phyloP scores from a whole-genome alignment of 2,797 vertebrate genomes.

The Paratrypauchen microcephalus region DNA sequence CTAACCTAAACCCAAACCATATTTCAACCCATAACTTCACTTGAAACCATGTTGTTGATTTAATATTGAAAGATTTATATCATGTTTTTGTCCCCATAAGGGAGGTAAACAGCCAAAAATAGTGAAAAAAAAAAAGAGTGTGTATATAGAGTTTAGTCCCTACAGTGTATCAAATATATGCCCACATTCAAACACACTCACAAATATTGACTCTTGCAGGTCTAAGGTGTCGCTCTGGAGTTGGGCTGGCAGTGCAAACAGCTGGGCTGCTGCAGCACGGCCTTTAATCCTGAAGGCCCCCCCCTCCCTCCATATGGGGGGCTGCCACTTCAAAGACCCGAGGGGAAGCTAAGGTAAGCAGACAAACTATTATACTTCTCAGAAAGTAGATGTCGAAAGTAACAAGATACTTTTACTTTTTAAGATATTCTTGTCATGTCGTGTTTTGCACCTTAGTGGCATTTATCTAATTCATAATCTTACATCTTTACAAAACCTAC shows the following conservation, averaged over 20 bases:
- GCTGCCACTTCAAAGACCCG: slow-evolving; percentile 71
- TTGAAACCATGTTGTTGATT: no score
- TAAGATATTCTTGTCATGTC: not conserved
- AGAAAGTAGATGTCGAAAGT: not conserved
- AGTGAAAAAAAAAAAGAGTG: no score
- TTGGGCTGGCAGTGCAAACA: slow-evolving; percentile 65
- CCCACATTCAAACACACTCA: slow-evolving; percentile 12
- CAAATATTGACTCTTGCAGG: slow-evolving; percentile 67
- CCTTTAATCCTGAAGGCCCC: slow-evolving; percentile 54
- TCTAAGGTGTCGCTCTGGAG: slow-evolving; percentile 38
- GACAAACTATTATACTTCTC: slow-evolving; percentile 44
- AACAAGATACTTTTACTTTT: not conserved
- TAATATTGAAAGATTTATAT: no score
- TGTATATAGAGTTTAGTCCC: no score
- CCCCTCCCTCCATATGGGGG: slow-evolving; percentile 52
- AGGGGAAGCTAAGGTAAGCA: slow-evolving; percentile 54
- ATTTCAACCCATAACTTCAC: no score
- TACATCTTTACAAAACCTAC: no score
- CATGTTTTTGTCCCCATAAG: no score
- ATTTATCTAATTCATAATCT: no score
- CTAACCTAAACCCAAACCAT: no score
- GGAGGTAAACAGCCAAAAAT: no score
- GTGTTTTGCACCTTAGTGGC: no score
- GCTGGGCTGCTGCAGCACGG: slow-evolving; percentile 62
- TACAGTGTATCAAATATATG: no score